Base-by-base conservation (phyloP, 2,888 invertebrate species). In the Eilema sororculum region DNA sequence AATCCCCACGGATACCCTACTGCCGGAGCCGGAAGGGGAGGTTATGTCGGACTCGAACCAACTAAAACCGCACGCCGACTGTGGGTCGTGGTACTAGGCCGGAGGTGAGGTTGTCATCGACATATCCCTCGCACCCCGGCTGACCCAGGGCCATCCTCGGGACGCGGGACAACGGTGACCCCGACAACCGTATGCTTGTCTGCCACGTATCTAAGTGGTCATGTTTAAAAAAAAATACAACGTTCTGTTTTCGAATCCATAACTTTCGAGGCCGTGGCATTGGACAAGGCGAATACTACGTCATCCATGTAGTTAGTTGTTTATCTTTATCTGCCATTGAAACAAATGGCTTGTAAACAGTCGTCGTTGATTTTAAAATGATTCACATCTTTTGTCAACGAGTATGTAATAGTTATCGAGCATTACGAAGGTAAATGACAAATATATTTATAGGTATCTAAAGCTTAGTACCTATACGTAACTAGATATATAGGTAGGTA, bases 311-410 rank as follows among this genome's bases (percentile, higher is more conserved):
- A 52, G 52, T 52, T 52, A 77, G 25, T 46, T 59, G 52, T 65
- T 71, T 58, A 57, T 62, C 52, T 65, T 74, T 62, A 61, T 65
- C 10, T 61, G 63, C 52, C 59, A 33, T 22, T 46, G 3, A 22
- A 57, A 57, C 24, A 57, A 10, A 61, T 25, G 8, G 28, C 66
- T 57, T 10, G n/a, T 28, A 46, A 28, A n/a, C 46, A 46, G 0
- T 28, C 10, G 25, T n/a, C 13, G 20, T n/a, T 41, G 3, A 46
- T 67, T 46, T 37, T 67, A 22, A 0, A 30, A 60, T 30, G 46
- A 67, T 46, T 60, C 59, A 60, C 46, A 13, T 30, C 46, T 60
- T 28, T 66, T 65, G 57, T 57, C 37, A 37, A 41, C 37, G 24
- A 41, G 30, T 58, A 5, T 37, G 3, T 25, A 52, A 46, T 37